Evolutionary conservation across 2,113 vertebrate species (phyloP).

Genomic region (Peromyscus polionotus): DNA sequence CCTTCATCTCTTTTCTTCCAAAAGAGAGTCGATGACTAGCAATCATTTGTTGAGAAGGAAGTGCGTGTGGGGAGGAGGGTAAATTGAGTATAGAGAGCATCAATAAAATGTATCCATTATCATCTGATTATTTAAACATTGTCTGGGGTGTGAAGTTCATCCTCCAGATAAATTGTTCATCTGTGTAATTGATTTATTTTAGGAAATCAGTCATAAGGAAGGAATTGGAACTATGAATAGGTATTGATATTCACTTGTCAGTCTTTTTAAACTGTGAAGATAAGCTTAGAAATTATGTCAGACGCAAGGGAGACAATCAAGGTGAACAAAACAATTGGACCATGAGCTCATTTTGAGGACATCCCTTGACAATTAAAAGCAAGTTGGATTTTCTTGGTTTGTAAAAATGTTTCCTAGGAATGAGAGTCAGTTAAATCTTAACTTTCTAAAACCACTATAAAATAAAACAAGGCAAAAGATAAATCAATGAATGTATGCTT

Average conservation of each 20-base stretch:
- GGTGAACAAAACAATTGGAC: background rate
- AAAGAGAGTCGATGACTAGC: background rate
- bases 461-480: background rate
- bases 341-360: background rate
- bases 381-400: background rate
- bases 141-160: background rate
- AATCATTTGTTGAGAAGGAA: background rate
- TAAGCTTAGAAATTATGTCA: background rate
- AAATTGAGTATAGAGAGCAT: background rate
- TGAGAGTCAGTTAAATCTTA: background rate
- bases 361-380: background rate
- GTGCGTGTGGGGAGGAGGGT: background rate
- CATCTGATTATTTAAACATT: background rate
- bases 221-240: background rate
- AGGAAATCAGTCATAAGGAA: slow-evolving; percentile 2
- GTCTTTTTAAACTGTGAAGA: slow-evolving; percentile 2
- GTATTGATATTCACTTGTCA: background rate
- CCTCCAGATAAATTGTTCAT: background rate
- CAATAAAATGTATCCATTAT: background rate
- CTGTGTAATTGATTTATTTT: background rate
- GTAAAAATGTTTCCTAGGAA: background rate
- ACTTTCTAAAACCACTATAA: background rate
- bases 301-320: background rate
- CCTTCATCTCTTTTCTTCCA: background rate
- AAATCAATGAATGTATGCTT: background rate